phyloP scores from a whole-genome alignment of 1,140 invertebrate genomes.

The Diachasmimorpha longicaudata region DNA sequence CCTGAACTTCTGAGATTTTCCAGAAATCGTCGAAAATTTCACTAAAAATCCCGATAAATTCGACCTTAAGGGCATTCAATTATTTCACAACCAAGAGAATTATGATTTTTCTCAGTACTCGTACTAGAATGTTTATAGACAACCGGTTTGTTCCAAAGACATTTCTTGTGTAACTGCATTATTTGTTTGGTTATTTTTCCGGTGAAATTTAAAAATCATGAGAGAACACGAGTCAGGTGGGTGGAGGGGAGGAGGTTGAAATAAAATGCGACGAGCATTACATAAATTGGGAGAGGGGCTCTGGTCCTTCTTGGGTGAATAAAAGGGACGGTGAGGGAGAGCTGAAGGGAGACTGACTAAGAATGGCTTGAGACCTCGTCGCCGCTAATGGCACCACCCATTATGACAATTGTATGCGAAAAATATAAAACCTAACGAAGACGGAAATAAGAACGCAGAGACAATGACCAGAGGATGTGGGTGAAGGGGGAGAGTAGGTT shows the following conservation, averaged over 20 bases:
- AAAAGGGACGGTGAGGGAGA: background rate
- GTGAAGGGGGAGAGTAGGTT: background rate
- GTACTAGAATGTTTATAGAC: too few relatives aligned
- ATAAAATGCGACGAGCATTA: background rate
- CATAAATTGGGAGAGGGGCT: background rate
- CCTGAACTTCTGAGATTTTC: too few relatives aligned
- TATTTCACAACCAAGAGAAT: too few relatives aligned
- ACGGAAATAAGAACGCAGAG: background rate
- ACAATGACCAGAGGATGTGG: background rate
- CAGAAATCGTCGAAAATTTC: too few relatives aligned
- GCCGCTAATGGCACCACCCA: slow-evolving; percentile 41
- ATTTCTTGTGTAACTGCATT: too few relatives aligned
- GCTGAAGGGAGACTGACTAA: background rate
- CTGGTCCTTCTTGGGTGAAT: background rate
- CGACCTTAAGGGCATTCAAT: too few relatives aligned
- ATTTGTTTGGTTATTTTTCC: too few relatives aligned
- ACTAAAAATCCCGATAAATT: too few relatives aligned
- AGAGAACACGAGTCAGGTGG: background rate
- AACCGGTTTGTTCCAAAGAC: too few relatives aligned
- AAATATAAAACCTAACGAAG: slow-evolving; percentile 42
- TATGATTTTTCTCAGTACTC: too few relatives aligned
- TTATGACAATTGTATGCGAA: slow-evolving; percentile 49
- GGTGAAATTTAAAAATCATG: background rate
- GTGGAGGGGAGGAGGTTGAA: background rate
- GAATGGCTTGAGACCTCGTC: slow-evolving; percentile 26